phyloP scores from a whole-genome alignment of 2,797 vertebrate species.

The Garrulus glandarius region DNA sequence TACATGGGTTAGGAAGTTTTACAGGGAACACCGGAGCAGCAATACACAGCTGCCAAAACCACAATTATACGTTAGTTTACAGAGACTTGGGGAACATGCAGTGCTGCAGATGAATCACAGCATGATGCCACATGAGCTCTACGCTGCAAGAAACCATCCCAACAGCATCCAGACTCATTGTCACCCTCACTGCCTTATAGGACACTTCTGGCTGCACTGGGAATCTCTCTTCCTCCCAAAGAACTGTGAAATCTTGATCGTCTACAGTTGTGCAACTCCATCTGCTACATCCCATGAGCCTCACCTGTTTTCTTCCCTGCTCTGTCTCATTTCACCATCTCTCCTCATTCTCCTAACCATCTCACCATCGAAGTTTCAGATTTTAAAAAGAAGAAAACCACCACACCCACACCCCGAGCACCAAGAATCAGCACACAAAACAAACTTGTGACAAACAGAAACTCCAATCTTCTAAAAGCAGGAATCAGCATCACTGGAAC shows the following conservation, averaged over 20 bases:
- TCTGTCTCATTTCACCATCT: not conserved
- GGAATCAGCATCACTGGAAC: fast-evolving
- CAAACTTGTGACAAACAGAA: not conserved
- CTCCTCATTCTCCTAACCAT: not conserved
- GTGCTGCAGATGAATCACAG: not conserved
- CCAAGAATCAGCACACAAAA: not conserved
- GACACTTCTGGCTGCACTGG: not conserved
- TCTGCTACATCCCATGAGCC: not conserved
- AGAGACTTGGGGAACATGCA: not conserved
- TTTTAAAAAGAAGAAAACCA: not conserved
- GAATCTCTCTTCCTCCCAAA: not conserved
- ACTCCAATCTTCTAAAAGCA: not conserved
- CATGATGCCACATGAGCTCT: not conserved
- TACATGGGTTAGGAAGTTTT: not conserved
- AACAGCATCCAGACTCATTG: not conserved
- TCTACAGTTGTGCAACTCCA: not conserved
- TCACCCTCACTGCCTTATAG: not conserved
- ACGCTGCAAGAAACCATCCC: not conserved
- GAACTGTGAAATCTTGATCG: not conserved
- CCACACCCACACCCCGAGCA: not conserved
- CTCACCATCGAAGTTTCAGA: not conserved
- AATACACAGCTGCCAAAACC: not conserved
- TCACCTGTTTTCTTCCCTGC: not conserved
- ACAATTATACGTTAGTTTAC: not conserved
- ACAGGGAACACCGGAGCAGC: not conserved